Conservation (phyloP, 2,113 vertebrate genomes). For the Upupa epops region DNA sequence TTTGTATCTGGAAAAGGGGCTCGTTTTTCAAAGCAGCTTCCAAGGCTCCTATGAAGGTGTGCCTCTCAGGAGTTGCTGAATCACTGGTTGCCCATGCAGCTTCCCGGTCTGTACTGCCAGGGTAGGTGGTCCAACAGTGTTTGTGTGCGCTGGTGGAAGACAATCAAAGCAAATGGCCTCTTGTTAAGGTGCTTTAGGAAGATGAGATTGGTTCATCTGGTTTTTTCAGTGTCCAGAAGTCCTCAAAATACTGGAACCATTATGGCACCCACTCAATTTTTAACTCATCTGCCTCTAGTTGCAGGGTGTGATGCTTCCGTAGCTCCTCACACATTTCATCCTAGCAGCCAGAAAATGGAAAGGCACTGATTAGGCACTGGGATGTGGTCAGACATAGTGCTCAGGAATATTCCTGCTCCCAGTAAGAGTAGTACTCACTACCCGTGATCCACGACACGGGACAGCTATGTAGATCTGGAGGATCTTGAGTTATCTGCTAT, state of each 20-base stretch:
- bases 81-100: neutral
- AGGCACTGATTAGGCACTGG: neutral
- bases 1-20: neutral
- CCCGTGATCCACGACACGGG: neutral
- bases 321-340: neutral
- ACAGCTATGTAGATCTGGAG: neutral
- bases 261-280: neutral
- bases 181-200: neutral
- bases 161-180: neutral
- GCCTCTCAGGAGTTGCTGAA: neutral
- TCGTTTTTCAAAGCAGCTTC: conserved; percentile 21
- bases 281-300: neutral
- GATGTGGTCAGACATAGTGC: neutral
- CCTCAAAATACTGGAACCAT: neutral
- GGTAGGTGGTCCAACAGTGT: no score
- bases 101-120: neutral
- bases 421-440: neutral
- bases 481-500: neutral
- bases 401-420: neutral
- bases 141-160: neutral
- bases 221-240: neutral
- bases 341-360: neutral
- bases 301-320: neutral
- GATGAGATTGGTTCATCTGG: neutral
- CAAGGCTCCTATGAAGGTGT: accelerated